Evolutionary conservation across 2,888 invertebrate species (phyloP), one percentile per base, ranked within the genome.

Genomic region (Tholera decimalis): DNA sequence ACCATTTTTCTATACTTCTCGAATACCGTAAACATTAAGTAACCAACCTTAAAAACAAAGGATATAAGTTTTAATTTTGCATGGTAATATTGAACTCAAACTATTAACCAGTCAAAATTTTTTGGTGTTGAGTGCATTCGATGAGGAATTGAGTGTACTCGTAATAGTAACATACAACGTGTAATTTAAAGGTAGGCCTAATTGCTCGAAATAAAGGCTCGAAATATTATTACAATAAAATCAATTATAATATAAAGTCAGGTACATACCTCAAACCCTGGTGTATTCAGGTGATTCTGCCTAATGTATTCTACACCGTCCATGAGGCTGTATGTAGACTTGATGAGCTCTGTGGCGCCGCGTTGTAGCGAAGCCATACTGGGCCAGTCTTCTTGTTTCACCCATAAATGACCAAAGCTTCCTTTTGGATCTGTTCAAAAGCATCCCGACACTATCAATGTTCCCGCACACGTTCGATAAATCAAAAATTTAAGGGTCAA

Each of bases 1-100:
- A 90, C 43, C 89, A 91, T 89, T 3, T 80, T 78, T 3, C 87
- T 44, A n/a, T 88, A 91, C n/a, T 83, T 85, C 3, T 89, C 88
- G 20, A 84, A 73, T 0, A 86, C 59, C 0, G 69, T 56, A 4
- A 79, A 85, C 0, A 65, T 73, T 2, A 83, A 0, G 13, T 74
- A 86, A 0, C 86, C 86, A 0, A 83, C 24, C 77, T 77, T n/a
- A n/a, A 55, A n/a, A 69, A 43, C 5, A 33, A 11, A 1, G 20
- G 6, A 3, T 5, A 22, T 15, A 33, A 3, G 11, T 30, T 15
- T 22, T 15, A 22, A 15, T 20, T 28, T 18, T 6, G 15, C 35
- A 35, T 15, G 35, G 1, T 2, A 35, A 35, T 35, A 3, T 35
- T n/a, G n/a, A n/a, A n/a, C n/a, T n/a, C n/a, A n/a, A n/a, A n/a